Evolutionary conservation across 2,797 vertebrate genomes (phyloP).

Genomic region (Chanos chanos): DNA sequence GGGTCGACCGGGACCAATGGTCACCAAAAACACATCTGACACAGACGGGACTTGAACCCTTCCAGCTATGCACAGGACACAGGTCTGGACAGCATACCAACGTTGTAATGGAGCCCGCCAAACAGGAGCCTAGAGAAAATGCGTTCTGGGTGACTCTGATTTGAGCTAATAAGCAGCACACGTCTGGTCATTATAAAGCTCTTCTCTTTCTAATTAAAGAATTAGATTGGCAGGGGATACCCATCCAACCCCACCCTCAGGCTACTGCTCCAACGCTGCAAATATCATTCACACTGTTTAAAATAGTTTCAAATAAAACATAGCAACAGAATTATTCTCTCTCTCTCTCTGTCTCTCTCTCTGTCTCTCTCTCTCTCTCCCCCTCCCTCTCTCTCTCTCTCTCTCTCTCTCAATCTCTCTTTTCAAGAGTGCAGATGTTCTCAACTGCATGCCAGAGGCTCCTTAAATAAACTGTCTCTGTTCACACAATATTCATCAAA

Average conservation of each 20-base stretch:
- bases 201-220: slow-evolving; percentile 3
- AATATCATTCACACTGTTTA: background rate
- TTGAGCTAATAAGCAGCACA: slow-evolving; percentile 9
- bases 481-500: too few relatives aligned
- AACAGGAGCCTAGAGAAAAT: background rate
- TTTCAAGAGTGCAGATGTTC: too few relatives aligned
- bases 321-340: background rate
- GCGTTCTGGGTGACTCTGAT: background rate
- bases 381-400: background rate
- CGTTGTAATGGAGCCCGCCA: too few relatives aligned
- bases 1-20: too few relatives aligned
- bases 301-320: background rate
- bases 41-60: too few relatives aligned
- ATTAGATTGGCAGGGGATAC: background rate
- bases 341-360: background rate
- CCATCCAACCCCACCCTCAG: background rate
- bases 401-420: slow-evolving; percentile 5
- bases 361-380: slow-evolving; percentile 24
- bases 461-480: too few relatives aligned
- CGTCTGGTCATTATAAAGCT: background rate
- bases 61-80: too few relatives aligned
- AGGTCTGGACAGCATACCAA: too few relatives aligned
- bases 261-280: background rate
- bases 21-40: too few relatives aligned
- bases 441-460: too few relatives aligned